Evolutionary conservation across 2,113 vertebrate species (phyloP), one percentile per base, ranked within the genome.

Genomic region (Mormoops blainvillei): DNA sequence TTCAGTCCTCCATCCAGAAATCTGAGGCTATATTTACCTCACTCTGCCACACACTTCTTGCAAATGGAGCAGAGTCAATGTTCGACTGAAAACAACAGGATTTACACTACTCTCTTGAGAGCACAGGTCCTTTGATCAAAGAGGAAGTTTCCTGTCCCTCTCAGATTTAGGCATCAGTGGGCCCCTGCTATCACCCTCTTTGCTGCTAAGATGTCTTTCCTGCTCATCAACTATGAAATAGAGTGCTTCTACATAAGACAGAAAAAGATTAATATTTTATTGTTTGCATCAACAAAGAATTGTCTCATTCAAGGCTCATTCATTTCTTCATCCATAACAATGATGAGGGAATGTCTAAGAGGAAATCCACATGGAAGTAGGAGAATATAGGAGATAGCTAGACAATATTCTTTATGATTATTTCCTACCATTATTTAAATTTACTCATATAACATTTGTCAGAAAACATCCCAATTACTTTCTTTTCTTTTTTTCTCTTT

Each of bases 371-470:
- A 82, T 38, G n/a, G 26, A 85, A 74, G 31, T 36, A 77, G 18
- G 33, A 36, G 20, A 94, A 70, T 33, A 50, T 28, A 84, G 16
- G 50, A 52, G 5, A 38, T 22, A 88, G 38, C 4, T 38, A 2
- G 19, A 24, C 8, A 54, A 63, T 71, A 24, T 81, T 94, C 43
- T 58, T 95, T 31, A 89, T 15, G 48, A 92, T 68, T 87, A 77
- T 68, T 87, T 96, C 43, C 50, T 87, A 92, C 1, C 48, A 48
- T 76, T 61, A 45, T 61, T 93, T 93, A 70, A 76, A 71, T 87
- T 9, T n/a, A 80, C 6, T 24, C 12, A 19, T 41, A 38, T n/a
- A 90, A 78, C 31, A 68, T 48, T n/a, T 52, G 5, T 20, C 5
- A 33, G 70, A 82, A 90, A 86, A 41, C 0, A 31, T 43, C 7